Base-by-base conservation (phyloP, 2,113 vertebrate species). In the Leuciscus idus region DNA sequence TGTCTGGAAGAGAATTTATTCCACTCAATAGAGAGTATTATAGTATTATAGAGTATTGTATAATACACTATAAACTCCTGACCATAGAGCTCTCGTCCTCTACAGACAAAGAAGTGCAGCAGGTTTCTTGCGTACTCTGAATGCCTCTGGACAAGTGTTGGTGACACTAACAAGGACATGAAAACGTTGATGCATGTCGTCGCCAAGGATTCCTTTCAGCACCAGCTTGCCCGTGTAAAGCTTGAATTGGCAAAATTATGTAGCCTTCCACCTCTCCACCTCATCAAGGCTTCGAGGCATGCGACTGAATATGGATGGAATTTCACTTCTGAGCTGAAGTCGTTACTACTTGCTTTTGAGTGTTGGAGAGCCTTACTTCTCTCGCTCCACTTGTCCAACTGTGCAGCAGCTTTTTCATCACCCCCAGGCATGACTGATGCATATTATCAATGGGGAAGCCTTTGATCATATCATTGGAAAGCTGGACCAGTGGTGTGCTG, bases 21-120 rank as follows among this genome's bases (percentile, higher is more conserved):
- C 33, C 4, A 33, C 33, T 33, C 33, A 33, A 33, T 33, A 33
- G 0, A 33, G 3, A 33, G 33, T 30, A 30, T 30, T 30, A 30
- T 30, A 33, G 30, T 30, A 30, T 33, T 33, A 33, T 33, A 3
- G 33, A 33, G 33, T 33, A 33, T 33, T 33, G 33, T 33, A 33
- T 33, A 33, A 33, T 33, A 33, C 33, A 33, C 77, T 6, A 83
- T 26, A 30, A 83, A 83, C 15, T 43, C 28, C 5, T 21, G 15
- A 17, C 23, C 72, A 77, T 77, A 83, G 15, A 87, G n/a, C 36
- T 61, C 66, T 36, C 43, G 3, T 55, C 46, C 46, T 52, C 43
- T 81, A n/a, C 17, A 46, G 19, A 88, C 68, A 77, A 85, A 85
- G 46, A 57, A 85, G 8, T 81, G 39, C 23, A 81, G 57, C 36